phyloP scores from a whole-genome alignment of 2,797 vertebrate species.

The Ataeniobius toweri region DNA sequence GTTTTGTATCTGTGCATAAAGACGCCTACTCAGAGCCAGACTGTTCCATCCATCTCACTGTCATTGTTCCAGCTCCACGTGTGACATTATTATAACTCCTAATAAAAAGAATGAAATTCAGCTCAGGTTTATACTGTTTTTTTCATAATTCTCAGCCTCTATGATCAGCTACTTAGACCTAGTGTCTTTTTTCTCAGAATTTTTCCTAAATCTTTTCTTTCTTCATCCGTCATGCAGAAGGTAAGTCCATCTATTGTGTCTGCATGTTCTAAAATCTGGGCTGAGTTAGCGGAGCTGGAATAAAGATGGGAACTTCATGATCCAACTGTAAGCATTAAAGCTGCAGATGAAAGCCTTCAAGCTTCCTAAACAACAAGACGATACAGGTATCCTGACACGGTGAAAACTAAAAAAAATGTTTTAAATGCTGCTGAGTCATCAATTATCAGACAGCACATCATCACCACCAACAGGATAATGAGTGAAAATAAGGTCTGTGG shows the following conservation, averaged over 20 bases:
- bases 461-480: neutral
- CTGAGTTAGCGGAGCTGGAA: neutral
- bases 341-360: constrained; percentile 45
- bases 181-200: neutral
- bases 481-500: neutral
- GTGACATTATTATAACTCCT: too few relatives aligned
- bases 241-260: neutral
- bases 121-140: neutral
- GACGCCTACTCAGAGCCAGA: too few relatives aligned
- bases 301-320: constrained; percentile 40
- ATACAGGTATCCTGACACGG: constrained; percentile 50
- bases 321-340: constrained; percentile 46
- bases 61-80: too few relatives aligned
- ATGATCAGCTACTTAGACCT: neutral
- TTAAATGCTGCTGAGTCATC: constrained; percentile 58
- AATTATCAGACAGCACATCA: constrained; percentile 22
- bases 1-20: too few relatives aligned
- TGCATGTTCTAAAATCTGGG: neutral
- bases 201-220: neutral
- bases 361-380: constrained; percentile 51
- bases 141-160: neutral
- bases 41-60: too few relatives aligned
- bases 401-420: constrained; percentile 18
- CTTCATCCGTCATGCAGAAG: neutral
- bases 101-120: neutral